These are phyloP conservation scores for Micrasema minimum DNA, from an alignment of 1,140 invertebrate genomes.

Conservation along the genomic window DNA sequence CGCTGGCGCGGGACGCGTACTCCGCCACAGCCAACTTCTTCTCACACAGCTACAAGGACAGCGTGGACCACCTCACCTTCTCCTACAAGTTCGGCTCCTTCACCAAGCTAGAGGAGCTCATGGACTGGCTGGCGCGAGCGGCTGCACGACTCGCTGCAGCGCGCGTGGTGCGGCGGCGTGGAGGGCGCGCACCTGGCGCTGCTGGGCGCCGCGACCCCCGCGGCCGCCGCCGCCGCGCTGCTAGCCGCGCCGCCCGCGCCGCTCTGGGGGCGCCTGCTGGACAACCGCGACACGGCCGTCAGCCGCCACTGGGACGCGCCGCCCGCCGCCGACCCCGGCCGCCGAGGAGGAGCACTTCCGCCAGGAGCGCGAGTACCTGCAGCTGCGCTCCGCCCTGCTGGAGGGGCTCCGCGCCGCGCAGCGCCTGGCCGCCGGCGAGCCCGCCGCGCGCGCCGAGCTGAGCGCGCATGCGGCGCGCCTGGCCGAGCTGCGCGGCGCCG, in stretches of 20 bases:
- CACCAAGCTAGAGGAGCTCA: conserved; percentile 90
- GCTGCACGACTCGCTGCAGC: conserved; percentile 86
- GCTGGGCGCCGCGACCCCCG: conserved; percentile 63
- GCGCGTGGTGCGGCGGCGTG: conserved; percentile 77
- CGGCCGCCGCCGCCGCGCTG: conserved; percentile 56
- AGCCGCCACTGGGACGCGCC: conserved; percentile 70
- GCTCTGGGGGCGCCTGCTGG: not conserved
- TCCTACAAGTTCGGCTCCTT: conserved; percentile 96
- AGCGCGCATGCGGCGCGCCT: not conserved
- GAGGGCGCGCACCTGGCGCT: conserved; percentile 85
- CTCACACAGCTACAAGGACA: conserved; percentile 87
- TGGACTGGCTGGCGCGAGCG: conserved; percentile 85
- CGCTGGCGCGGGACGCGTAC: conserved; percentile 72
- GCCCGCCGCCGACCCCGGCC: conserved; percentile 77
- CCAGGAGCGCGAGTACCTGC: conserved; percentile 53
- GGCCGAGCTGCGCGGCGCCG: not conserved
- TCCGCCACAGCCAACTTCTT: conserved; percentile 86
- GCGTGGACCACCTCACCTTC: conserved; percentile 89
- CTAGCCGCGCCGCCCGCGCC: conserved; percentile 54
- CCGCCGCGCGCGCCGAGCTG: conserved; percentile 7
- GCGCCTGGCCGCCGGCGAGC: conserved; percentile 58
- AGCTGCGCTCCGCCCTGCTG: not conserved
- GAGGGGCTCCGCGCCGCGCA: conserved; percentile 44
- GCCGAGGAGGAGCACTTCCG: conserved; percentile 63
- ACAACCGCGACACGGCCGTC: no score